Conservation (phyloP, 2,888 invertebrate genomes). For the Epistrophella euchroma region DNA sequence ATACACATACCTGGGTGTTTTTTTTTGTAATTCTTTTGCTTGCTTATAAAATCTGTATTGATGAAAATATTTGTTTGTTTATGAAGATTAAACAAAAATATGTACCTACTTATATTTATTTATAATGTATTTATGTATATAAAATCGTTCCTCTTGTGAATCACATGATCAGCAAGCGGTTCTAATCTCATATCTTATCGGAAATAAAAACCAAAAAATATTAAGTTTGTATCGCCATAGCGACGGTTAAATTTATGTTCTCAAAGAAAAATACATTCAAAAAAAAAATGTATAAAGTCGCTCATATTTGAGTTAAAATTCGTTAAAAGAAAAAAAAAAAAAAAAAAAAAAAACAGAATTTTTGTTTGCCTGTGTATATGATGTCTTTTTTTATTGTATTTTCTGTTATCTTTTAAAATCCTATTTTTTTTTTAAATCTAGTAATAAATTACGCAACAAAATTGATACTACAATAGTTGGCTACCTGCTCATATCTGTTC, state of each 20-base stretch:
- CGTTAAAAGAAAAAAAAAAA: neutral
- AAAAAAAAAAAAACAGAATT: neutral
- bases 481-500: slow-evolving; percentile 7
- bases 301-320: neutral
- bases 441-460: neutral
- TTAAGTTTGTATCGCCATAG: slow-evolving; percentile 39
- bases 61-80: neutral
- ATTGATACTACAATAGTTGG: neutral
- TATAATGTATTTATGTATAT: no score
- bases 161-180: slow-evolving; percentile 55
- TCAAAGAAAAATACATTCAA: slow-evolving; percentile 3
- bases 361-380: neutral
- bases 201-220: slow-evolving; percentile 12
- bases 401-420: neutral
- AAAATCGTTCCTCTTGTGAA: slow-evolving; percentile 10
- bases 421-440: neutral
- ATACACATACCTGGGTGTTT: neutral
- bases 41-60: neutral
- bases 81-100: neutral
- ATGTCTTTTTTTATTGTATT: neutral
- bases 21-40: neutral
- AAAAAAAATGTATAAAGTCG: neutral
- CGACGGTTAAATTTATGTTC: slow-evolving; percentile 1
- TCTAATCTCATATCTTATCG: slow-evolving; percentile 53
- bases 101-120: neutral